phyloP scores from a whole-genome alignment of 2,113 vertebrate species.

The Phycodurus eques region DNA sequence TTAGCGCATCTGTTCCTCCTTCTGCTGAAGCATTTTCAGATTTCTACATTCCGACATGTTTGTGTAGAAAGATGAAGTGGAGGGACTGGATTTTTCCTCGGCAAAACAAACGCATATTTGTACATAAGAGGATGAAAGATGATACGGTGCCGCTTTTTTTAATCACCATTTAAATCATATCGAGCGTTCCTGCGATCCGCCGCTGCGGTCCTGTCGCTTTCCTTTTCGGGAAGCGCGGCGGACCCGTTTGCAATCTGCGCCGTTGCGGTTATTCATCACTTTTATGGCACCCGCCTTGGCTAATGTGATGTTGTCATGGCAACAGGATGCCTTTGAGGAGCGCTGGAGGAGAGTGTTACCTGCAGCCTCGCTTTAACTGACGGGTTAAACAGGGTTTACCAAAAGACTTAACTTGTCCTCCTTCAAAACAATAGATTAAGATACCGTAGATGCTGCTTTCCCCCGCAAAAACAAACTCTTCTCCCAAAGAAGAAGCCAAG shows the following conservation, averaged over 20 bases:
- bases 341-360: slow-evolving; percentile 29
- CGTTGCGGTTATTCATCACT: slow-evolving; percentile 25
- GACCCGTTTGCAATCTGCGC: slow-evolving; percentile 32
- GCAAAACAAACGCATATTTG: slow-evolving; percentile 2
- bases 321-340: slow-evolving; percentile 36
- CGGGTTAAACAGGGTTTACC: background rate
- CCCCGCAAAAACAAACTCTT: no score
- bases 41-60: background rate
- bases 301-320: slow-evolving; percentile 45
- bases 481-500: no score
- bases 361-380: slow-evolving; percentile 24
- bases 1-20: no score
- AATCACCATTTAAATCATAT: slow-evolving; percentile 25
- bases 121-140: background rate
- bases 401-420: no score
- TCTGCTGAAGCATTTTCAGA: background rate
- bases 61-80: background rate
- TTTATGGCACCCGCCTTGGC: slow-evolving; percentile 12
- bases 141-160: background rate
- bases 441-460: background rate
- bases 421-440: background rate
- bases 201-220: background rate
- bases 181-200: slow-evolving; percentile 13
- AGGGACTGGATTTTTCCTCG: background rate
- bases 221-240: slow-evolving; percentile 14